Evolutionary conservation across 1,140 invertebrate genomes (phyloP).

Genomic region (Sipha flava): DNA sequence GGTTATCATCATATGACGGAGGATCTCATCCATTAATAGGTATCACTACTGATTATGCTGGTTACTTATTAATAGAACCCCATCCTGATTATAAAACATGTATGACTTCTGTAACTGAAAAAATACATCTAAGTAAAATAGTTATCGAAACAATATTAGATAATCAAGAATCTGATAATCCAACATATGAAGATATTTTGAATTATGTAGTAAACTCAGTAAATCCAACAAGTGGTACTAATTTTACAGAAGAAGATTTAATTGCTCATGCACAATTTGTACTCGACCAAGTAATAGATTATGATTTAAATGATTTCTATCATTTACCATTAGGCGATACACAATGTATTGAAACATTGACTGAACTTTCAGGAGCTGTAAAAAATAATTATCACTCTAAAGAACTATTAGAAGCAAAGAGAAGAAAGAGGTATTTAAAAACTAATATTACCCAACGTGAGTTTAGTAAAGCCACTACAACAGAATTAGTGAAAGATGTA

Average conservation of each 20-base stretch:
- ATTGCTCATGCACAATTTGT: constrained; percentile 74
- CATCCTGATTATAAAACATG: constrained; percentile 61
- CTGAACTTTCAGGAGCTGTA: constrained; percentile 67
- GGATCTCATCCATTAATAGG: constrained; percentile 66
- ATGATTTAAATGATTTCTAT: constrained; percentile 54
- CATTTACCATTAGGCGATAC: constrained; percentile 62
- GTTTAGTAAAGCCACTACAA: constrained; percentile 72
- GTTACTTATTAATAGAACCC: constrained; percentile 71
- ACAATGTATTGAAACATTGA: constrained; percentile 66
- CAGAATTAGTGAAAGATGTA: constrained; percentile 63
- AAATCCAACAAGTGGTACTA: constrained; percentile 52
- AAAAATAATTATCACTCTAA: background rate
- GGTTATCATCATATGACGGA: constrained; percentile 71
- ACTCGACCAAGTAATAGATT: constrained; percentile 71
- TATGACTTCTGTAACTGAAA: constrained; percentile 63
- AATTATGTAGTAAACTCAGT: constrained; percentile 48
- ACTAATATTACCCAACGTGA: constrained; percentile 40
- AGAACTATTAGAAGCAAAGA: constrained; percentile 52
- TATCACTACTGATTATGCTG: constrained; percentile 68
- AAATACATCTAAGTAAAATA: constrained; percentile 70
- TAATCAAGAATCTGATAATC: constrained; percentile 52
- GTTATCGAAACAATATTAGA: constrained; percentile 71
- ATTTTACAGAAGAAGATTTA: constrained; percentile 66
- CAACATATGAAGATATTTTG: constrained; percentile 71
- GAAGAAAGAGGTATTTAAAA: constrained; percentile 46